These are phyloP conservation scores for Phaonia tiefii DNA, from an alignment of 2,888 invertebrate genomes.

Conservation along the genomic window DNA sequence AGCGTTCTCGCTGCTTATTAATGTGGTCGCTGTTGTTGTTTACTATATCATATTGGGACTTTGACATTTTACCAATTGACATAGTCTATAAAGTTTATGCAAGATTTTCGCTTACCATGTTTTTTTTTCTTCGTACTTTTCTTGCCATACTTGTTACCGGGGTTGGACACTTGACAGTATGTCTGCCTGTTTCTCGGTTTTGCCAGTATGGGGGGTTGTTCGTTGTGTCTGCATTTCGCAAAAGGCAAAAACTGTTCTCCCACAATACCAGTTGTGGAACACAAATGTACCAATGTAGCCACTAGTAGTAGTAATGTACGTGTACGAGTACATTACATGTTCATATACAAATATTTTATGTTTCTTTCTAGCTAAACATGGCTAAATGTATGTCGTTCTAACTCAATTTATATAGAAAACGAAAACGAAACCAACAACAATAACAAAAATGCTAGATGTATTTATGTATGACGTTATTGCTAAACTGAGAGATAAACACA, in stretches of 20 bases:
- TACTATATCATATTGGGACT: conserved; percentile 53
- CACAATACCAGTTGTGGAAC: conserved; percentile 52
- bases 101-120: conserved; percentile 35
- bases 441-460: conserved; percentile 33
- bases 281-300: conserved; percentile 38
- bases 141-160: conserved; percentile 49
- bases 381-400: conserved; percentile 54
- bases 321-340: too few relatives aligned
- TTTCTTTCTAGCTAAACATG: conserved; percentile 42
- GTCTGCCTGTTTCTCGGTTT: conserved; percentile 37
- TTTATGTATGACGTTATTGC: conserved; percentile 55
- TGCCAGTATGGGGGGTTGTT: background rate
- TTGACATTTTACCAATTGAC: conserved; percentile 67
- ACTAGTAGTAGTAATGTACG: background rate
- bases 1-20: background rate
- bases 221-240: too few relatives aligned
- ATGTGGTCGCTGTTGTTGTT: conserved; percentile 6
- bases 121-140: conserved; percentile 12
- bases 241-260: conserved; percentile 55
- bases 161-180: conserved; percentile 65
- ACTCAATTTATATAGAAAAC: conserved; percentile 51
- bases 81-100: conserved; percentile 52
- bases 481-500: conserved; percentile 38
- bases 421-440: conserved; percentile 6
- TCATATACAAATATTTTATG: background rate